Evolutionary conservation across 2,888 invertebrate species (phyloP), one percentile per base, ranked within the genome.

Genomic region (Drosophila merina): DNA sequence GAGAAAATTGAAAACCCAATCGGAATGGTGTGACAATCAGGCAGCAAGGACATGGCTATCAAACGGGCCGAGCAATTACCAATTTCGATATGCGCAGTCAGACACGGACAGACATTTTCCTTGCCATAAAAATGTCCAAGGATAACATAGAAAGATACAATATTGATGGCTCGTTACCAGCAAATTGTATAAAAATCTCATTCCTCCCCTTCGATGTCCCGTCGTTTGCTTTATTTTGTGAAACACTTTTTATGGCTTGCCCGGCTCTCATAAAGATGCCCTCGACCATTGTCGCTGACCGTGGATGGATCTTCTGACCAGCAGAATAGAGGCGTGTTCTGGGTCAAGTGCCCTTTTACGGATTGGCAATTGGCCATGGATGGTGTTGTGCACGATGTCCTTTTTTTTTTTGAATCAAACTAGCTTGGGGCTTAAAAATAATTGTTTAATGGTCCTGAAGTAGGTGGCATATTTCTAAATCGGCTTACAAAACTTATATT

Each of bases 111-210:
- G 44, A 44, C 44, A 44, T 42, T 75, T 70, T 67, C 51, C 47
- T 59, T 50, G 28, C 74, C 68, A 70, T 77, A 70, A 76, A 75
- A 45, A 57, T 51, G 63, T 26, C 67, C 67, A 26, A 66, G 60
- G 45, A 62, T 67, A 67, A 49, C 51, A 72, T 68, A 57, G 60
- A 62, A 30, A 45, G 59, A 71, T 42, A 74, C 77, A 77, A 70
- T 56, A 57, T 80, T 57, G 56, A 63, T 75, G 69, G 59, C 73
- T 75, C 72, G 70, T 72, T 78, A 54, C 56, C 49, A 33, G 67
- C 66, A 64, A 85, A 75, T 79, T 86, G 77, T 74, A 71, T 86
- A 72, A 49, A 64, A 76, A 62, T 72, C 57, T 45, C 44, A 58
- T 51, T 45, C 50, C 63, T 25, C 38, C 31, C 9, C 36, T 51